Base-by-base conservation (phyloP, 2,888 invertebrate species). In the Ectemnius lituratus region DNA sequence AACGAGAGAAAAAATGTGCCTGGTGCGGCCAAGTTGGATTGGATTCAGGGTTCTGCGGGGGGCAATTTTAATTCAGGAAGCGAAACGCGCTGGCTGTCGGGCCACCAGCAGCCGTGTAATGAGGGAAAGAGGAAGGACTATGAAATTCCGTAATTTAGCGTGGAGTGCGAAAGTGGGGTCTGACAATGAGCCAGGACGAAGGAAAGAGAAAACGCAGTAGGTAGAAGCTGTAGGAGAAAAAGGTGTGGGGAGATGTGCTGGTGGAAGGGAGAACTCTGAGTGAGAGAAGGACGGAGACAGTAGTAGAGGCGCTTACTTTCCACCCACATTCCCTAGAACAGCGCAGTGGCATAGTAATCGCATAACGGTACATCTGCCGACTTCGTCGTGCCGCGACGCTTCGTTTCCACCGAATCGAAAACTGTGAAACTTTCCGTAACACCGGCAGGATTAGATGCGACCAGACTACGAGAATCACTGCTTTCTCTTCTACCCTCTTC, bases 321-420 rank as follows among this genome's bases (percentile, higher is more conserved):
- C 88, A 88, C 88, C 88, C 87, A 87, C 88, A 88, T 86, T 86
- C 84, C 78, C 83, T 73, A 78, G 81, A 80, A 81, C 80, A 76
- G 82, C 79, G 80, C 79, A 65, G 78, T 76, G 82, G 88, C 85
- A 88, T 88, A 87, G 87, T 84, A 88, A 88, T 88, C 87, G 83
- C 80, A 79, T 88, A 88, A 88, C 88, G 88, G 88, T 87, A 88
- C 78, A 76, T 73, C 72, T 70, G 59, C 78, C 65, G 75, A 80
- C 75, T 75, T 79, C 81, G 75, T 76, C 80, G 85, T 86, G 85
- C 87, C 84, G 80, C 83, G 80, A 81, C 76, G 83, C 77, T 81
- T 80, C 78, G 83, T 87, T 86, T 86, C 79, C 73, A 66, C 69
- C 69, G 68, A 65, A 70, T 58, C 63, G 61, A 69, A 68, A 78